Percentiles rank a stretch among this genome's conserved stretches.
Conservation (phyloP, 2,797 vertebrate species). For the Crocodylus rhombifer region DNA sequence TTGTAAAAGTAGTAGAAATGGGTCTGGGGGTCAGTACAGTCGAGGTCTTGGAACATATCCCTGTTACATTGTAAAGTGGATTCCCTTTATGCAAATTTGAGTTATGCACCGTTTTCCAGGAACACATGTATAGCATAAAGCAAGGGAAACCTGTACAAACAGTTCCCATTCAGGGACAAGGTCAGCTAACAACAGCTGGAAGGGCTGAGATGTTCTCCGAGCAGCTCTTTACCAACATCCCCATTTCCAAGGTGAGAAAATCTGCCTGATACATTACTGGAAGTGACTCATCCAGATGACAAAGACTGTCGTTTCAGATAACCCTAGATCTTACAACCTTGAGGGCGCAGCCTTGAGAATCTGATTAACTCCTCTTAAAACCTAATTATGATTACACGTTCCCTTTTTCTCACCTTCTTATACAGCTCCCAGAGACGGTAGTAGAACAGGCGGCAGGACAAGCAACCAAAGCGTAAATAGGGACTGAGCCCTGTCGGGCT, state of each 20-base stretch:
- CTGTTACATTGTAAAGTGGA: too few relatives aligned
- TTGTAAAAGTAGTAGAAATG: too few relatives aligned
- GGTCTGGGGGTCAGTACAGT: too few relatives aligned
- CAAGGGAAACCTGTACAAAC: too few relatives aligned
- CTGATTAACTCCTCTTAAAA: background rate
- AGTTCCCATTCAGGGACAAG: background rate
- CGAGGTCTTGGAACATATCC: too few relatives aligned
- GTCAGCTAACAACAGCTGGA: background rate
- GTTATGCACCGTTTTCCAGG: too few relatives aligned
- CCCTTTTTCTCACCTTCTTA: slow-evolving; percentile 88
- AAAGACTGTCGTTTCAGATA: background rate
- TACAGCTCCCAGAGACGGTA: slow-evolving; percentile 95
- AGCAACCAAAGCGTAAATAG: slow-evolving; percentile 95
- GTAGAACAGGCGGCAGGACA: slow-evolving; percentile 94
- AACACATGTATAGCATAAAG: too few relatives aligned
- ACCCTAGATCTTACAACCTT: background rate
- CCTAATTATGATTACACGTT: background rate
- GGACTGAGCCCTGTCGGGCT: slow-evolving; percentile 96
- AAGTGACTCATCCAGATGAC: background rate
- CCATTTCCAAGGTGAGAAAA: background rate
- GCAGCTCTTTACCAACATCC: background rate
- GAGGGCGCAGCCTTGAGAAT: background rate
- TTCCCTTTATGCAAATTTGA: too few relatives aligned
- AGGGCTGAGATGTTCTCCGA: background rate
- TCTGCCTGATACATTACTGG: background rate